These are phyloP conservation scores for Cassiopea xamachana DNA, from an alignment of 30 jellyfish, hydroid and myxozoan genomes.

Conservation along the genomic window DNA sequence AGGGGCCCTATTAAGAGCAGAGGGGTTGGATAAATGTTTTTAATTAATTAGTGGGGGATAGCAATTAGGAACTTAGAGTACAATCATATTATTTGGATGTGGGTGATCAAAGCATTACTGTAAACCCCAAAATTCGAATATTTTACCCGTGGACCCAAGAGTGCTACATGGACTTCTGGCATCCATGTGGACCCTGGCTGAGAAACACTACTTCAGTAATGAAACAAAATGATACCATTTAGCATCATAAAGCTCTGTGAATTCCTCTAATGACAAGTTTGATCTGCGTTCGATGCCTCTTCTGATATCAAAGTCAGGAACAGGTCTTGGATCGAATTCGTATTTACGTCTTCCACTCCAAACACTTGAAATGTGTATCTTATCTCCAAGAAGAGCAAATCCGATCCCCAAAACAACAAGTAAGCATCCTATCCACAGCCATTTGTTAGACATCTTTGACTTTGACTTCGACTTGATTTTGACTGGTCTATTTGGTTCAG, in stretches of 20 bases:
- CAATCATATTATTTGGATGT: too few relatives aligned
- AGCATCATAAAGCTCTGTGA: constrained; percentile 70
- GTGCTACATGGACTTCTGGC: background rate
- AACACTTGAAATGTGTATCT: background rate
- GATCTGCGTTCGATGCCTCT: constrained; percentile 85
- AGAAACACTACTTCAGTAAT: background rate
- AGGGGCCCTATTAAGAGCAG: too few relatives aligned
- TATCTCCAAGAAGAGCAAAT: background rate
- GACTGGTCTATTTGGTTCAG: background rate
- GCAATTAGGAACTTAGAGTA: too few relatives aligned
- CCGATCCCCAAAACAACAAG: constrained; percentile 12
- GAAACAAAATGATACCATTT: constrained; percentile 48
- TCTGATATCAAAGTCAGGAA: constrained; percentile 52
- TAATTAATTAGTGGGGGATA: too few relatives aligned
- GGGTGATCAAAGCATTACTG: too few relatives aligned
- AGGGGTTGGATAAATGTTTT: too few relatives aligned
- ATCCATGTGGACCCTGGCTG: background rate
- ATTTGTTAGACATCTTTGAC: background rate
- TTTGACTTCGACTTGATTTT: background rate
- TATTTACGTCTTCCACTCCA: background rate
- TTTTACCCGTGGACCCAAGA: background rate
- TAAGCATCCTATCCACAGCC: constrained; percentile 1
- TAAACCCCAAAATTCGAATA: too few relatives aligned
- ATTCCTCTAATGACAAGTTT: constrained; percentile 69
- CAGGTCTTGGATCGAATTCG: constrained; percentile 9